phyloP scores from a whole-genome alignment of 2,888 invertebrate species.

The Oligia latruncula region DNA sequence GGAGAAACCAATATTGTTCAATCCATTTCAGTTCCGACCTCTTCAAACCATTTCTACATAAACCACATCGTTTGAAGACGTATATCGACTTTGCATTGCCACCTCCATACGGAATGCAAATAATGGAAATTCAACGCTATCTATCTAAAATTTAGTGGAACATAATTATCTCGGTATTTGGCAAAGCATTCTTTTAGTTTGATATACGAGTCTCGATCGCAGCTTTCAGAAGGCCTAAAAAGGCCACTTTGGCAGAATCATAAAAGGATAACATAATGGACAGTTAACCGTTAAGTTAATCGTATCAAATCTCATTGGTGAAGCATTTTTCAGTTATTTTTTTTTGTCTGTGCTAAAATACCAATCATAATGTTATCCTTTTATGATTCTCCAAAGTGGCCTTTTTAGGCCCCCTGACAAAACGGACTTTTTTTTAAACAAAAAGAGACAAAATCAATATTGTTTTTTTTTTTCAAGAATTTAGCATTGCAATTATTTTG shows the following conservation, averaged over 20 bases:
- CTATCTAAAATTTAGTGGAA: constrained; percentile 36
- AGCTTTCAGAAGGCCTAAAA: not conserved
- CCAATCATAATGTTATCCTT: no score
- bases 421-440: not conserved
- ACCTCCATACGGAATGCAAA: constrained; percentile 48
- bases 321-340: no score
- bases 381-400: no score
- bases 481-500: not conserved
- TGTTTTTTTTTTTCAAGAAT: not conserved
- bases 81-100: constrained; percentile 47
- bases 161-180: constrained; percentile 20
- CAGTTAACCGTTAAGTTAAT: no score
- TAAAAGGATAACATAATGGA: no score
- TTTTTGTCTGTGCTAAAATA: no score
- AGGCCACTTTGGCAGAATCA: no score
- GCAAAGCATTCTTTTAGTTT: constrained; percentile 19
- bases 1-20: constrained; percentile 18
- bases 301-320: no score
- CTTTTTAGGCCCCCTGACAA: not conserved
- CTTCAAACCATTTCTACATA: constrained; percentile 40
- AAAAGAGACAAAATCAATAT: not conserved
- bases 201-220: not conserved
- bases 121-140: constrained; percentile 43
- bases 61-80: constrained; percentile 45
- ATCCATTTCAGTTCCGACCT: constrained; percentile 29